Evolutionary conservation across 1,140 invertebrate genomes (phyloP).

Genomic region (Hirudo medicinalis): DNA sequence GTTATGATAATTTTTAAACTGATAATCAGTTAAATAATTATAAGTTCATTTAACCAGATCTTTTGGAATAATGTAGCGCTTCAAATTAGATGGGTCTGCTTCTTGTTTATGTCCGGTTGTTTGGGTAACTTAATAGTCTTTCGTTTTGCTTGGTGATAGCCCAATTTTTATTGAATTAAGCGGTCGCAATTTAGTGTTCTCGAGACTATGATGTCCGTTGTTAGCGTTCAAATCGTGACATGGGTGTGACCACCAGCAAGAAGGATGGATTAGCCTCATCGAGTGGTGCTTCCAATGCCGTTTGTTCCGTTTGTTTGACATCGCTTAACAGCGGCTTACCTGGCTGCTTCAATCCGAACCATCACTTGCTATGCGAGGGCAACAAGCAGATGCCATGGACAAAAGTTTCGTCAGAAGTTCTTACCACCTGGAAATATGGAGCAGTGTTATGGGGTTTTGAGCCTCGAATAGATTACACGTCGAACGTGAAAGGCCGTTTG

Average conservation of each 20-base stretch:
- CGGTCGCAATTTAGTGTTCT: too few relatives aligned
- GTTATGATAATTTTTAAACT: too few relatives aligned
- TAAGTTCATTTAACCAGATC: too few relatives aligned
- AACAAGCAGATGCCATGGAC: conserved; percentile 16
- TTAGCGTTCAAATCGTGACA: background rate
- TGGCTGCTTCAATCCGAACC: background rate
- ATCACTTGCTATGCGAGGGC: background rate
- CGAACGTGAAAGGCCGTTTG: conserved; percentile 22
- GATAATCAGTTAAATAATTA: too few relatives aligned
- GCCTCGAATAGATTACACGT: conserved; percentile 22
- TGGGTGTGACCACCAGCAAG: conserved; percentile 14
- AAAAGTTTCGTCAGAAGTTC: conserved; percentile 17
- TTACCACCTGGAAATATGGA: conserved; percentile 22
- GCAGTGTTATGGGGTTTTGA: conserved; percentile 24
- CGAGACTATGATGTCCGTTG: too few relatives aligned
- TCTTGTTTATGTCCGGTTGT: too few relatives aligned
- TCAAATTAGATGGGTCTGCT: too few relatives aligned
- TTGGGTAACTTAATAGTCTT: too few relatives aligned
- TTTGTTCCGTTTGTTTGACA: background rate
- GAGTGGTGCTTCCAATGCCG: background rate
- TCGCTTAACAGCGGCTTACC: background rate
- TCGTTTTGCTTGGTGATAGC: too few relatives aligned
- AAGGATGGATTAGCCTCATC: background rate
- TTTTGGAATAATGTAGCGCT: too few relatives aligned
- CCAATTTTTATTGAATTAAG: too few relatives aligned